Base-by-base conservation (phyloP, 2,888 invertebrate species). In the Argynnis bischoffii region DNA sequence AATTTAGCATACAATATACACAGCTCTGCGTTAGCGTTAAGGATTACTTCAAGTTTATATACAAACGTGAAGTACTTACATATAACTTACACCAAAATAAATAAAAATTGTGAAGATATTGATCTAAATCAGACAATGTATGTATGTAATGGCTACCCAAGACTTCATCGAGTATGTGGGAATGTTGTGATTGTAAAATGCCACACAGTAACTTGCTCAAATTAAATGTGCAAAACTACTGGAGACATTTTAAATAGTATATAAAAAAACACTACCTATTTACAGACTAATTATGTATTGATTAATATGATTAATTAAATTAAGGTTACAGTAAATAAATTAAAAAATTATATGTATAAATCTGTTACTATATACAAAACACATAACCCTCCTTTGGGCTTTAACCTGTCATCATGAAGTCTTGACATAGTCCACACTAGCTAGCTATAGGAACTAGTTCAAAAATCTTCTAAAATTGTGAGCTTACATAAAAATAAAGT, bases 1-100 rank as follows among this genome's bases (percentile, higher is more conserved):
- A 90, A 90, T 83, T 89, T 87, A 86, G 86, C 86, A 72, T 85
- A 81, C 73, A 80, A 82, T 86, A 79, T 88, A 89, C 85, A 89
- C 84, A 85, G 86, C 85, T 83, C 77, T 77, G 79, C 73, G 63
- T 72, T 75, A 75, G 50, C 72, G 66, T 65, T 53, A 65, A 18
- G 41, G 35, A 41, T 55, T 50, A 59, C 50, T 51, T 16, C 55
- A 55, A 51, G 31, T 64, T 55, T 56, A 55, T 55, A 61, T 46
- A 51, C 8, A 41, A 67, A 60, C 46, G 55, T 55, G 64, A 67
- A 63, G 64, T 61, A 47, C 26, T 46, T 50, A 50, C 63, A 55
- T 18, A 41, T 56, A 63, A 63, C 57, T 71, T 71, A 74, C 57
- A 70, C 50, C 56, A 68, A 73, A 74, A 73, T 74, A 74, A 74